phyloP scores from a whole-genome alignment of 2,797 vertebrate genomes.

The Arctocebus calabarensis region DNA sequence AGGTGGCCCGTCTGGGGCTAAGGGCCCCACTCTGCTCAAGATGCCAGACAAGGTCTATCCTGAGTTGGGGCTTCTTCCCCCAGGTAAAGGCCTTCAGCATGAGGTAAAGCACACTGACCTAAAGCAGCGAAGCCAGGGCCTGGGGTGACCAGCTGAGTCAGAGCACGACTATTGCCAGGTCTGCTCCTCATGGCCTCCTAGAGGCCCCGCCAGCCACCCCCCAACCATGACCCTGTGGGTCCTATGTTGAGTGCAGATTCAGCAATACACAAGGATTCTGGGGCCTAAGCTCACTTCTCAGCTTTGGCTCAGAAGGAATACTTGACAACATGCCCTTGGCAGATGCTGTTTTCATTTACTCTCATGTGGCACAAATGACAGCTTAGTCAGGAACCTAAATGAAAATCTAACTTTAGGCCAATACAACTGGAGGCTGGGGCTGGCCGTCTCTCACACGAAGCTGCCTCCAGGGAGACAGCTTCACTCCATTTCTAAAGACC shows the following conservation, averaged over 20 bases:
- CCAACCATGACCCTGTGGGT: fast-evolving
- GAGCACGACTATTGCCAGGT: neutral
- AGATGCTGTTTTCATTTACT: neutral
- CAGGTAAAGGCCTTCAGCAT: neutral
- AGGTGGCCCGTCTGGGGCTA: neutral
- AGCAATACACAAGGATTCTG: neutral
- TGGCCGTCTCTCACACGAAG: neutral
- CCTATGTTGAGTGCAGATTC: neutral
- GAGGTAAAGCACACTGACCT: neutral
- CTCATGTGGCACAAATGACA: neutral
- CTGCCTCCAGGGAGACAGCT: neutral
- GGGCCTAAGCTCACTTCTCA: neutral
- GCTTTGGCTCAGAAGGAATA: neutral
- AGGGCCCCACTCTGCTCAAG: neutral
- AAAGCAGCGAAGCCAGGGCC: neutral
- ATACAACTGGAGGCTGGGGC: fast-evolving
- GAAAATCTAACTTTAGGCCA: neutral
- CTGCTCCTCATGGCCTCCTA: neutral
- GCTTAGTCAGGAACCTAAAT: neutral
- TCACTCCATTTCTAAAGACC: neutral
- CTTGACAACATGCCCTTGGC: neutral
- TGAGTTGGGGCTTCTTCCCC: neutral
- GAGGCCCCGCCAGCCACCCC: neutral
- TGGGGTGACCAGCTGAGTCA: neutral
- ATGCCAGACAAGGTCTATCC: neutral